Conservation (phyloP, 2,113 vertebrate species). For the Xyliphius kryptos region DNA sequence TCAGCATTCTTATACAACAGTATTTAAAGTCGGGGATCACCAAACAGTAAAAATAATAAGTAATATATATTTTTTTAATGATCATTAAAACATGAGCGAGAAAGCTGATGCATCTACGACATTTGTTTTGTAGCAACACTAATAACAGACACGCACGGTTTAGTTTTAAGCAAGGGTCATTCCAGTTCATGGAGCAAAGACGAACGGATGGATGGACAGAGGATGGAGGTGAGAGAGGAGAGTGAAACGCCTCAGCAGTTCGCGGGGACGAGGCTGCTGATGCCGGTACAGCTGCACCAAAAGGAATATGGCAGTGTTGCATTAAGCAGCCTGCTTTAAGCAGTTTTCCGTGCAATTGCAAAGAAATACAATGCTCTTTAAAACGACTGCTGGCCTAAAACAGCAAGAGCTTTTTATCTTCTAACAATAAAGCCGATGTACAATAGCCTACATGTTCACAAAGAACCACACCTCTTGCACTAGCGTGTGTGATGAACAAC, state of each 20-base stretch:
- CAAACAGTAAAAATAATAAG: too few relatives aligned
- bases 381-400: background rate
- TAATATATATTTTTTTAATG: too few relatives aligned
- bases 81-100: too few relatives aligned
- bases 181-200: too few relatives aligned
- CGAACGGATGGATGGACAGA: background rate
- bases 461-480: conserved; percentile 19
- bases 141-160: background rate
- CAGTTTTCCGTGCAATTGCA: background rate
- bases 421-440: background rate
- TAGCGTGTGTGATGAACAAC: background rate
- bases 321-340: background rate
- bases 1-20: too few relatives aligned
- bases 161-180: conserved; percentile 19
- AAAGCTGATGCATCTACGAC: too few relatives aligned
- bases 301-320: conserved; percentile 3
- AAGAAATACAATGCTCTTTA: background rate
- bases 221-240: background rate
- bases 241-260: background rate
- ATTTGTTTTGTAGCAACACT: too few relatives aligned
- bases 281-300: background rate
- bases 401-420: background rate
- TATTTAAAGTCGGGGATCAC: too few relatives aligned
- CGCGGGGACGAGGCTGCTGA: background rate
- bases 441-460: conserved; percentile 1